These are phyloP conservation scores for Oncorhynchus nerka DNA, from an alignment of 2,113 vertebrate genomes.

Conservation along the genomic window DNA sequence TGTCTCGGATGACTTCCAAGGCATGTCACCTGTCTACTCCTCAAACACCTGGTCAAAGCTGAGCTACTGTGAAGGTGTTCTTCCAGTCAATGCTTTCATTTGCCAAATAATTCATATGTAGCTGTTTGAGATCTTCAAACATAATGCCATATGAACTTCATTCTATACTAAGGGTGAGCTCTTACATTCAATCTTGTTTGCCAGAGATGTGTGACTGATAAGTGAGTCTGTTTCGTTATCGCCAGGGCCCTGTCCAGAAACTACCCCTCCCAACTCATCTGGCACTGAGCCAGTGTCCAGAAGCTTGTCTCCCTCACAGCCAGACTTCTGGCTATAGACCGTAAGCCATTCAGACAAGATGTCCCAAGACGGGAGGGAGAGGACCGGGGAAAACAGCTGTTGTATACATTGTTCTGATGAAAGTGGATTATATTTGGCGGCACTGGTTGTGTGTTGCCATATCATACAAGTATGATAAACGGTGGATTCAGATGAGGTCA, in stretches of 20 bases:
- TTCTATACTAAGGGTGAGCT: too few relatives aligned
- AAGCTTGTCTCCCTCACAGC: too few relatives aligned
- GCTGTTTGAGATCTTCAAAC: too few relatives aligned
- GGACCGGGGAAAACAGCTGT: not conserved
- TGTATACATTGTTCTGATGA: not conserved
- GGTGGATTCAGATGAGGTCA: not conserved
- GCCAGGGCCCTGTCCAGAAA: too few relatives aligned
- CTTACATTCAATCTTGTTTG: too few relatives aligned
- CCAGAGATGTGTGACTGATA: too few relatives aligned
- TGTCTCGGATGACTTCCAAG: constrained; percentile 57
- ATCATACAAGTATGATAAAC: not conserved
- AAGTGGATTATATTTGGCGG: not conserved
- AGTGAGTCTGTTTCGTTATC: too few relatives aligned
- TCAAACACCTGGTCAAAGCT: constrained; percentile 51
- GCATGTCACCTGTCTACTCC: constrained; percentile 53
- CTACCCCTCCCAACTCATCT: too few relatives aligned
- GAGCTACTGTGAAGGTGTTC: constrained; percentile 56
- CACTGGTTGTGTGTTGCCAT: not conserved
- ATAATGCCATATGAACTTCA: too few relatives aligned
- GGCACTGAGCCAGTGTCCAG: too few relatives aligned
- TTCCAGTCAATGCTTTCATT: constrained; percentile 67
- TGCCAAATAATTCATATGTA: constrained; percentile 17
- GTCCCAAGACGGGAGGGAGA: not conserved
- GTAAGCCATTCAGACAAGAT: not conserved
- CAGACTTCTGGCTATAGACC: not conserved